Evolutionary conservation across 2,888 invertebrate species (phyloP), one percentile per base, ranked within the genome.

Genomic region (Hemicrepidius hirtus): DNA sequence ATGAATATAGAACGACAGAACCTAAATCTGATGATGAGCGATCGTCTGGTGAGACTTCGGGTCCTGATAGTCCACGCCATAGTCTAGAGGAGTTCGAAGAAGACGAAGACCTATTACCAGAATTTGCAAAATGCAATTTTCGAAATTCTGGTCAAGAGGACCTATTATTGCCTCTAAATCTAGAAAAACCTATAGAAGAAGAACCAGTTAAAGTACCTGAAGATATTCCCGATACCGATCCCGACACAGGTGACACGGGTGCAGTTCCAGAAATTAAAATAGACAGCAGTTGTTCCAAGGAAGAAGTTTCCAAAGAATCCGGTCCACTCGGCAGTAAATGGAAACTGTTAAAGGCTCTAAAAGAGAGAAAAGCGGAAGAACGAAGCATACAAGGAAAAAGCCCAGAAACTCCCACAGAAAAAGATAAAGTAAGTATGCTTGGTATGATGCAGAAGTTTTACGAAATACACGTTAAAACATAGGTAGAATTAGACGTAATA

Each of bases 311-410:
- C 5, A 86, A 84, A 75, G 84, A 83, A 69, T 79, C 79, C 10
- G 84, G 88, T 12, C 91, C 90, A 10, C 89, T 92, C 63, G 93
- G 95, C 7, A 96, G 96, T 83, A 96, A 96, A 85, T 97, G 97
- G 97, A 96, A 96, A 85, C 88, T 97, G 50, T 86, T 97, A 1
- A 97, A 96, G 86, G 96, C 96, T 0, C 86, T 97, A 28, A 96
- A 96, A 84, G 96, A 97, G 81, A 90, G 94, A 74, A 96, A 97
- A 87, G 95, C 96, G 2, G 96, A 96, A 85, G 96, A 96, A 81
- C 94, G 93, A 84, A 90, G 89, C 81, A 92, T 92, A 80, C 90
- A 91, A 73, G 35, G 60, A 5, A 60, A 60, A 24, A 16, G 44
- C 9, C 60, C 88, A 66, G 91, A 91, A 72, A 90, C 91, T 60